Base-by-base conservation (phyloP, 2,888 invertebrate genomes). In the Parnassius smintheus region DNA sequence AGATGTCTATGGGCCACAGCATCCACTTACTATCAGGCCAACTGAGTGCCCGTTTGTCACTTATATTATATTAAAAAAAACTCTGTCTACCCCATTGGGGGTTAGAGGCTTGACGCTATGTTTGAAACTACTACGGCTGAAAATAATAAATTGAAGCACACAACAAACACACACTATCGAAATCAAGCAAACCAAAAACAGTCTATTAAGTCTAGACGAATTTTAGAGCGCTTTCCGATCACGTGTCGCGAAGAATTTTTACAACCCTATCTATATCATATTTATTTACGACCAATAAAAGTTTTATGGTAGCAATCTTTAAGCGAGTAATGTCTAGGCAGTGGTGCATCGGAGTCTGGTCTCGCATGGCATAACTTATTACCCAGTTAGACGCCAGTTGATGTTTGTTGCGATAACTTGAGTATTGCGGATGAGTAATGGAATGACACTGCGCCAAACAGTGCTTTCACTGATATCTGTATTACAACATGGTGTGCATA, bases 261-360 rank as follows among this genome's bases (percentile, higher is more conserved):
- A 59, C 18, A 50, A 50, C 10, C 61, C 59, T 48, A 45, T 35
- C 49, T 55, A 49, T 44, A 35, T 65, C 59, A 65, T 67, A 67
- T 69, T 65, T 71, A 69, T 71, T 71, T 71, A 72, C 68, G 80
- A 68, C 70, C 75, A 71, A 77, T 83, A 83, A 83, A 83, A 79
- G 52, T 80, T 82, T 85, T 83, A 84, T 79, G 74, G 78, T 64
- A 57, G 69, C 69, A 69, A 72, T 70, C 68, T 69, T 35, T 65
- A 70, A 70, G 69, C 66, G 66, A 72, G 70, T 70, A 68, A 71
- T 65, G 70, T 64, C 64, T 10, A 45, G 56, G 59, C 63, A 65
- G 62, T 56, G 56, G 62, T 64, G 64, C 65, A 66, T 50, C 50
- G 58, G 41, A 49, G 45, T 35, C 59, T 2, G 11, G 44, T 56